A percentile compares a stretch with the other conserved stretches of the same genome.
These are phyloP conservation scores for Hipparchia sbordonii DNA, from an alignment of 2,888 invertebrate genomes.

Conservation along the genomic window DNA sequence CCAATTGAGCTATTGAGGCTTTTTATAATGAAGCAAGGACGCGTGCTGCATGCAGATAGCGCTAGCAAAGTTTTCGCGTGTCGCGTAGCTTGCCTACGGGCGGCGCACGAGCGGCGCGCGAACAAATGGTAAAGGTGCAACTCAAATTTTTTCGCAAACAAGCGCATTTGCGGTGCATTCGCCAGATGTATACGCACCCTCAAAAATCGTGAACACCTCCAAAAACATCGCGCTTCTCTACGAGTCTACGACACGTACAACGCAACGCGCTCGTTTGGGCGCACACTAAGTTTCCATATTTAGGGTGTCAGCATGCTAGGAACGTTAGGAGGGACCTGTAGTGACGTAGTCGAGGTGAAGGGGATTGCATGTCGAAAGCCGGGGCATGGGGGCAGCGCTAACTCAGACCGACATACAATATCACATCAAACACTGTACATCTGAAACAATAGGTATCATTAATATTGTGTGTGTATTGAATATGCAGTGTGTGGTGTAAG, in stretches of 20 bases:
- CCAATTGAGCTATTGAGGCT: too few relatives aligned
- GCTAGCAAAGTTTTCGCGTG: too few relatives aligned
- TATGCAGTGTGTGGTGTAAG: background rate
- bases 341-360: constrained; percentile 89
- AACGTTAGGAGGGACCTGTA: constrained; percentile 85
- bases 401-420: constrained; percentile 76
- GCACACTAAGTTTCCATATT: background rate
- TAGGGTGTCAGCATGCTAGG: constrained; percentile 58
- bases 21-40: too few relatives aligned
- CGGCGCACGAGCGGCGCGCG: too few relatives aligned
- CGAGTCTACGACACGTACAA: background rate
- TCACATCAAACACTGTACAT: constrained; percentile 81
- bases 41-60: too few relatives aligned
- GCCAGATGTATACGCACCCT: too few relatives aligned
- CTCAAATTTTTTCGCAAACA: too few relatives aligned
- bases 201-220: too few relatives aligned
- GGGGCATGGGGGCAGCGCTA: constrained; percentile 81
- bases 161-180: too few relatives aligned
- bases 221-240: too few relatives aligned
- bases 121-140: too few relatives aligned
- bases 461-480: constrained; percentile 28
- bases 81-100: too few relatives aligned
- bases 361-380: constrained; percentile 88
- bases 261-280: background rate
- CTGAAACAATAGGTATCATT: constrained; percentile 73